Base-by-base conservation (phyloP, 2,113 vertebrate genomes). In the Cololabis saira region DNA sequence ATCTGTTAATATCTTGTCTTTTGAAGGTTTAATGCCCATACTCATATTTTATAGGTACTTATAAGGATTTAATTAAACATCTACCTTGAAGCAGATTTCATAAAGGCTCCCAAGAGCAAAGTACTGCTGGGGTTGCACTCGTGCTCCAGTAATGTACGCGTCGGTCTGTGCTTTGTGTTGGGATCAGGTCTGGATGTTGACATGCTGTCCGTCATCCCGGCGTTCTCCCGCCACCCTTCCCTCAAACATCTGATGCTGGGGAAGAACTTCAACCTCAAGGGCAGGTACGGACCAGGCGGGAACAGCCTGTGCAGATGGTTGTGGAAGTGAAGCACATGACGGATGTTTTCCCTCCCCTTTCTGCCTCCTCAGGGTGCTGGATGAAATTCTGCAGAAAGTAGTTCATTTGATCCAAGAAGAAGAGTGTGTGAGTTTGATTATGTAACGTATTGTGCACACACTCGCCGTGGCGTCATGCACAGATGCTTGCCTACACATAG, bases 181-280 rank as follows among this genome's bases (percentile, higher is more conserved):
- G 40, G 19, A 18, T 53, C 86, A 97, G 96, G 95, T 42, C 91
- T 97, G 9, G 96, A 97, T 65, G 89, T 89, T 0, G 95, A 96
- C 80, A 89, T 97, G 71, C 84, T 96, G 83, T 90, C 93, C 7
- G 89, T 96, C 67, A 88, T 97, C 60, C 94, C 94, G 0, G 93
- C 94, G 0, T 92, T 97, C 59, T 94, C 94, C 71, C 93, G 93
- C 71, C 95, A 95, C 82, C 94, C 94, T 16, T 95, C 94, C 30
- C 92, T 97, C 81, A 96, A 95, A 85, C 93, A 96, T 83, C 92
- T 97, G 63, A 93, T 95, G 79, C 82, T 97, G 71, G 96, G 96
- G 66, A 96, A 94, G 88, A 97, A 97, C 89, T 97, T 96, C 91
- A 96, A 95, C 74, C 93, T 96, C 89, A 96, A 96, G 92, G 94